Evolutionary conservation across 2,113 vertebrate species (phyloP).

Genomic region (Pollimyrus isidori): DNA sequence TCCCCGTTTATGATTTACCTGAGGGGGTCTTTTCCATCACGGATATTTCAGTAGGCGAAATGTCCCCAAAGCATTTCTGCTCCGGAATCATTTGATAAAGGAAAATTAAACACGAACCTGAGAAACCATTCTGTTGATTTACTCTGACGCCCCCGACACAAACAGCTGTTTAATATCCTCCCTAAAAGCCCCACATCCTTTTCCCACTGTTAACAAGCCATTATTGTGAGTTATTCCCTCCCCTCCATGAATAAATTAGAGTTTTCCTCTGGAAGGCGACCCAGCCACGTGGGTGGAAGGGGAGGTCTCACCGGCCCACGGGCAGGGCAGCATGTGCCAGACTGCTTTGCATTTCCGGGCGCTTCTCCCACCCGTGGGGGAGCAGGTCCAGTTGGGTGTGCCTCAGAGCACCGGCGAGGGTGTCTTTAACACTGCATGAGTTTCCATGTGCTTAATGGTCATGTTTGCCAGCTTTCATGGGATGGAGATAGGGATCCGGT

Average conservation of each 20-base stretch:
- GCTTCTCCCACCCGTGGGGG: conserved; percentile 13
- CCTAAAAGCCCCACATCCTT: conserved; percentile 81
- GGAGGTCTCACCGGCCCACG: conserved; percentile 41
- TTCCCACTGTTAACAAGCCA: conserved; percentile 86
- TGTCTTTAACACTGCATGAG: conserved; percentile 28
- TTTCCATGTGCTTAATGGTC: conserved; percentile 33
- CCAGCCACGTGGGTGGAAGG: conserved; percentile 66
- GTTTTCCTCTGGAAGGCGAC: conserved; percentile 45
- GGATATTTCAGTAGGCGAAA: conserved; percentile 46
- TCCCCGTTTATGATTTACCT: conserved; percentile 40
- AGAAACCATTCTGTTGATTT: conserved; percentile 90
- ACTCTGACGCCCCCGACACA: conserved; percentile 70
- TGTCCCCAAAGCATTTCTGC: conserved; percentile 60
- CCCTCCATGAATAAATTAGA: conserved; percentile 71
- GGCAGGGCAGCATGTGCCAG: conserved; percentile 32
- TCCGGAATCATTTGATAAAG: conserved; percentile 83
- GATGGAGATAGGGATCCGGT: background rate
- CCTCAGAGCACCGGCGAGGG: background rate
- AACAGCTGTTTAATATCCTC: conserved; percentile 93
- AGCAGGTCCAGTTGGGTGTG: background rate
- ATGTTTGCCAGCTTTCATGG: conserved; percentile 40
- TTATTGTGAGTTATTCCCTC: conserved; percentile 82
- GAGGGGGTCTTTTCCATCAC: conserved; percentile 48
- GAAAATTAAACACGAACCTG: conserved; percentile 70
- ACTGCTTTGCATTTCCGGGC: conserved; percentile 36